Conservation (phyloP, 2,888 invertebrate species). For the Neoitamus cyanurus region DNA sequence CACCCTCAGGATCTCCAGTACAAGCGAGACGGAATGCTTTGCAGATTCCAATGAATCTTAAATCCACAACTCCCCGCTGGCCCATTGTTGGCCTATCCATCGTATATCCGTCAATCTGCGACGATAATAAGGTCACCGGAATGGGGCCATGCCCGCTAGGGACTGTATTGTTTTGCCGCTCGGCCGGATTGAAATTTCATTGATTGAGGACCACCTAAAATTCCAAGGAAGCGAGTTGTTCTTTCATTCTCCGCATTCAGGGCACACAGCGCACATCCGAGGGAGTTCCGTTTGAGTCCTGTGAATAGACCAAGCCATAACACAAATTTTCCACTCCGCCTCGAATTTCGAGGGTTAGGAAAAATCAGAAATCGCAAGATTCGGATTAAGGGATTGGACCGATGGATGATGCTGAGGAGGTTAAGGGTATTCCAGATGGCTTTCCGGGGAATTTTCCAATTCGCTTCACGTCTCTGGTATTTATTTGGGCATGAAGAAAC, state of each 20-base stretch:
- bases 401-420: background rate
- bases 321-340: background rate
- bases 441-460: slow-evolving; percentile 13
- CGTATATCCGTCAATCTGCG: background rate
- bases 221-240: background rate
- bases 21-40: background rate
- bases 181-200: background rate
- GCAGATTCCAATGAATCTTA: background rate
- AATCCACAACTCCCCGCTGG: background rate
- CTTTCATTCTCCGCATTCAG: background rate
- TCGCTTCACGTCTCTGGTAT: slow-evolving; percentile 34
- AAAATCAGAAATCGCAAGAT: slow-evolving; percentile 13
- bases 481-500: slow-evolving; percentile 19
- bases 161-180: background rate
- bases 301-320: background rate
- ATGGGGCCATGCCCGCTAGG: background rate
- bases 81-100: background rate
- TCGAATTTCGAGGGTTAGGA: background rate
- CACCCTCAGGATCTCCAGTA: background rate
- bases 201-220: slow-evolving; percentile 10
- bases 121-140: background rate
- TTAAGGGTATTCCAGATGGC: background rate
- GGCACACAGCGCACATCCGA: background rate
- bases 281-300: background rate
- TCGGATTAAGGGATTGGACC: background rate